Base-by-base conservation (phyloP, 2,797 vertebrate species). In the Zenarchopterus dispar region DNA sequence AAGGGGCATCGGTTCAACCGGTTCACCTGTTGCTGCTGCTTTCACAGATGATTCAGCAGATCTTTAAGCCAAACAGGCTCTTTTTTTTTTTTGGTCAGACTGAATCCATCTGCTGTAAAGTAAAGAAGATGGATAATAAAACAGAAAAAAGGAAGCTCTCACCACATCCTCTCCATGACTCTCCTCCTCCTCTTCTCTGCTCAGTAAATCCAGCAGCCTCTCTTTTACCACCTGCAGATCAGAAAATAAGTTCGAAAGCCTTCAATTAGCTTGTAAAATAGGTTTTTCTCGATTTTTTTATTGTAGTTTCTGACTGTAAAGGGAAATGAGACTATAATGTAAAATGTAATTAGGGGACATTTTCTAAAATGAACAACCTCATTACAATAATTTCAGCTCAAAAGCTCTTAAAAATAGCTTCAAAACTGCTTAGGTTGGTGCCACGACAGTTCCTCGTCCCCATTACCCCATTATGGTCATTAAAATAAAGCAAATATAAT, bases 131-230 rank as follows among this genome's bases (percentile, higher is more conserved):
- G 53, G 55, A 63, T 13, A 53, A 43, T 26, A 64, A 45, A 4
- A 18, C 60, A 43, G 6, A 44, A 49, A 31, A 23, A 59, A 74
- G 47, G 7, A 23, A 4, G 19, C 61, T 74, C 93, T 96, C 88
- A 99, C 97, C 96, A 97, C 93, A 7, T 98, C 96, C 78, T 98
- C 97, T 2, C 95, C 94, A 0, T 93, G 96, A 90, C 95, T 97
- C 87, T 96, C 95, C 57, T 99, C 97, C 53, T 99, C 97, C 9
- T 98, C 96, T 43, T 98, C 97, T 81, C 95, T 95, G 68, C 95
- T 97, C 22, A 98, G 91, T 28, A 99, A 88, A 77, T 98, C 96
- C 92, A 97, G 81, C 47, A 99, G 82, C 78, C 95, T 95, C 80
- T 99, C 97, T 89, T 97, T 98, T 82, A 99, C 94, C 82, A 99